These are phyloP conservation scores for Mesochorus sp. DNA, from an alignment of 2,888 invertebrate genomes.

Conservation along the genomic window DNA sequence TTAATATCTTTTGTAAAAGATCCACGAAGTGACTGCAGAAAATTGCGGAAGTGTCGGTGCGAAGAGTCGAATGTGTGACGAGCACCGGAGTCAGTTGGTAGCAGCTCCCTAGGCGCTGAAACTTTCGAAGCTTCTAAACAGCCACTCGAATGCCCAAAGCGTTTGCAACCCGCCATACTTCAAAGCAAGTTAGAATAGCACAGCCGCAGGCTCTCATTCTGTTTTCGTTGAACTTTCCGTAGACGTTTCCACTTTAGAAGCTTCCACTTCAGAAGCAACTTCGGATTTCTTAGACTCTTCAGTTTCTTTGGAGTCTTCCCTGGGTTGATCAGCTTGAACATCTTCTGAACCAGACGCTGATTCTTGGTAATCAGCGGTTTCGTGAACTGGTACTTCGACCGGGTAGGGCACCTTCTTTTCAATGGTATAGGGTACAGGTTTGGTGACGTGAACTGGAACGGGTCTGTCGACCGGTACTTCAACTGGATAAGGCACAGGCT, in stretches of 20 bases:
- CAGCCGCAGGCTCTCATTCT: not conserved
- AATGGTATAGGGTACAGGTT: conserved; percentile 71
- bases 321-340: conserved; percentile 50
- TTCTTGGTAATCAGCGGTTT: conserved; percentile 81
- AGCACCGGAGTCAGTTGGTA: not conserved
- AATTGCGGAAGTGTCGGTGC: not conserved
- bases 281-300: not conserved
- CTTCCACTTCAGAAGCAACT: not conserved
- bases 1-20: conserved; percentile 16
- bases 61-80: not conserved
- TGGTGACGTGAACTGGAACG: conserved; percentile 76
- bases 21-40: not conserved
- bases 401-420: conserved; percentile 85
- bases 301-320: not conserved
- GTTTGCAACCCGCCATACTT: conserved; percentile 27
- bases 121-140: conserved; percentile 21
- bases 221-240: conserved; percentile 1
- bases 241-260: conserved; percentile 2
- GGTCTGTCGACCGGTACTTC: conserved; percentile 86
- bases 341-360: conserved; percentile 37
- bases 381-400: conserved; percentile 87
- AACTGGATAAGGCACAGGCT: conserved; percentile 86
- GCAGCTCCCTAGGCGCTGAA: conserved; percentile 26
- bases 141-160: conserved; percentile 14
- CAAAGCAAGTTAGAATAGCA: not conserved